Percentiles rank a stretch among this genome's conserved stretches.
phyloP scores from a whole-genome alignment of 37 sponge, comb jelly and placozoan genomes.

The Halisarca cf. caerulea region DNA sequence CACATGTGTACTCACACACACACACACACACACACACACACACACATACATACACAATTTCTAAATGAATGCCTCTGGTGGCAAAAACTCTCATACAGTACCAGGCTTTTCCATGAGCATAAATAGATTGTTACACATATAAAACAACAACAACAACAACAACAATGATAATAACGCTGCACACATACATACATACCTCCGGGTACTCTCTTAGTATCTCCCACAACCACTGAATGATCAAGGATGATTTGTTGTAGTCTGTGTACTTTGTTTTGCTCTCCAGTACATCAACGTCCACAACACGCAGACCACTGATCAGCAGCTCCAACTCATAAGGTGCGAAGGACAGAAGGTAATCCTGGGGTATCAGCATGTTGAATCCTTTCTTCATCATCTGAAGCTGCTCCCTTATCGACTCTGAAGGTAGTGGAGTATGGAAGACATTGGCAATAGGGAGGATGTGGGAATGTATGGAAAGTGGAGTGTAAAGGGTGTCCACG shows the following conservation, averaged over 20 bases:
- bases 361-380: conserved; percentile 34
- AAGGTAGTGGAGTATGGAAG: neutral
- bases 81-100: too few relatives aligned
- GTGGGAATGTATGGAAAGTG: neutral
- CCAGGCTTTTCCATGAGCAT: too few relatives aligned
- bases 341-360: conserved; percentile 13
- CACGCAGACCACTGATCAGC: conserved; percentile 46
- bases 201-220: conserved; percentile 37
- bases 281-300: conserved; percentile 23
- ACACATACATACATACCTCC: too few relatives aligned
- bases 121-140: too few relatives aligned
- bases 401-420: conserved; percentile 60
- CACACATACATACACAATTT: neutral
- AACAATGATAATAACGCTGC: too few relatives aligned
- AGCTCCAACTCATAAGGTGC: conserved; percentile 50
- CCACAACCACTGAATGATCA: conserved; percentile 56
- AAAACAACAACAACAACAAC: too few relatives aligned
- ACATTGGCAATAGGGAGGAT: neutral
- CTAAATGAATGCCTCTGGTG: too few relatives aligned
- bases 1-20: neutral
- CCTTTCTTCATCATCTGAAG: conserved; percentile 40
- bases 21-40: neutral
- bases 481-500: too few relatives aligned
- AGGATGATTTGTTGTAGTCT: conserved; percentile 26
- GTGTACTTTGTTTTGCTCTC: conserved; percentile 31